A percentile compares a stretch with the other conserved stretches of the same genome.
Conservation (phyloP, 2,888 invertebrate genomes). For the Drosophila percnosoma region DNA sequence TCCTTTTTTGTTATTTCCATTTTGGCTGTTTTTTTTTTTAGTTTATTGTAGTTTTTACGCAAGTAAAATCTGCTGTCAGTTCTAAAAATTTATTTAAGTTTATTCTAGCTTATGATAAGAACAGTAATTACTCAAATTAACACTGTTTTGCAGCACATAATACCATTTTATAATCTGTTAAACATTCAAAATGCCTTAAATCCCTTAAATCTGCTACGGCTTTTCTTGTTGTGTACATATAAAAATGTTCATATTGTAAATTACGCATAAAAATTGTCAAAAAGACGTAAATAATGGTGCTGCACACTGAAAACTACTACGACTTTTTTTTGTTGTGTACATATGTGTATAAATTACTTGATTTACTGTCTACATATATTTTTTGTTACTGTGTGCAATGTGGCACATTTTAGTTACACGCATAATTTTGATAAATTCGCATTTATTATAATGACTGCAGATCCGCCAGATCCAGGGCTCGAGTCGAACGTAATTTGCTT, state of each 20-base stretch:
- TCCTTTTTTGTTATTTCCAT: not conserved
- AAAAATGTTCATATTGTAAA: not conserved
- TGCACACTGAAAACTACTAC: not conserved
- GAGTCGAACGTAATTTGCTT: constrained; percentile 24
- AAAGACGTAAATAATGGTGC: not conserved
- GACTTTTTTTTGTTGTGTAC: not conserved
- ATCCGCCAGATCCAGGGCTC: constrained; percentile 53
- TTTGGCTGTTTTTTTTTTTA: not conserved
- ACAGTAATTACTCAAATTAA: not conserved
- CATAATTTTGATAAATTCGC: constrained; percentile 78
- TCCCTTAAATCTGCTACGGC: not conserved
- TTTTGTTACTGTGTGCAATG: constrained; percentile 13
- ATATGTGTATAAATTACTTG: constrained; percentile 17
- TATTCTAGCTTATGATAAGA: not conserved
- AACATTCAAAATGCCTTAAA: not conserved
- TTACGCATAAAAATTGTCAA: not conserved
- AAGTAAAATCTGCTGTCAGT: not conserved
- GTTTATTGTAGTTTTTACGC: not conserved
- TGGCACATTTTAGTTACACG: constrained; percentile 71
- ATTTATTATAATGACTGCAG: constrained; percentile 74
- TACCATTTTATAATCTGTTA: not conserved
- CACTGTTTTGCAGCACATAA: not conserved
- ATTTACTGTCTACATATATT: not conserved
- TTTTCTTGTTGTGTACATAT: not conserved
- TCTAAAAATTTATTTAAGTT: not conserved